Conservation (phyloP, 1,140 invertebrate species). For the Teleogryllus occipitalis region DNA sequence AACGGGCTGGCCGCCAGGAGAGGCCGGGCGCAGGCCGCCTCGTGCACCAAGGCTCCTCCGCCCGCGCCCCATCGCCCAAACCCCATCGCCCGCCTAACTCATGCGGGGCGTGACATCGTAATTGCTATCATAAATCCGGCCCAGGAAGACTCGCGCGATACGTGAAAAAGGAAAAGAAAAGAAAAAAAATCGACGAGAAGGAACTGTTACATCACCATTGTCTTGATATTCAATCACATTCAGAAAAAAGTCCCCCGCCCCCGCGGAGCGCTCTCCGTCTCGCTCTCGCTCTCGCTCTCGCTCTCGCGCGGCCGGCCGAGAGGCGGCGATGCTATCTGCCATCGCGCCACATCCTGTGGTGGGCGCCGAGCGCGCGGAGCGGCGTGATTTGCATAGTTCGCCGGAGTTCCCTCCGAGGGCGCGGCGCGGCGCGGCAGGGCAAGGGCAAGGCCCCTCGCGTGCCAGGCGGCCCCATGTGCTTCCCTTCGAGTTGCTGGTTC, state of each 20-base stretch:
- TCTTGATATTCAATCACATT: not conserved
- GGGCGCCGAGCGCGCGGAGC: not conserved
- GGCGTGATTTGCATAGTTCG: not conserved
- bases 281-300: too few relatives aligned
- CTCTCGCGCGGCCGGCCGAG: too few relatives aligned
- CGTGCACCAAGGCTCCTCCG: not conserved
- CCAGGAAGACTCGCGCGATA: not conserved
- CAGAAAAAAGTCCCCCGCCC: not conserved
- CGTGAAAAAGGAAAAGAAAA: not conserved
- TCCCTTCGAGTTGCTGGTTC: too few relatives aligned
- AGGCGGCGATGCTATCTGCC: not conserved
- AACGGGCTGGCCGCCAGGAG: too few relatives aligned
- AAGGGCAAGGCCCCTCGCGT: too few relatives aligned
- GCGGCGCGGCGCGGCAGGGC: too few relatives aligned
- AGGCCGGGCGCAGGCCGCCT: not conserved
- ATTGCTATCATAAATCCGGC: constrained; percentile 4
- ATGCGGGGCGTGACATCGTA: not conserved
- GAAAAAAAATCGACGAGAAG: not conserved
- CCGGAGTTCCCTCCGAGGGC: too few relatives aligned
- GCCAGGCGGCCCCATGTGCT: too few relatives aligned
- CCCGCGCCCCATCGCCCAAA: not conserved
- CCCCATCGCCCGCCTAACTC: not conserved
- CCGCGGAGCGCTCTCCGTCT: not conserved
- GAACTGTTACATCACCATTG: not conserved
- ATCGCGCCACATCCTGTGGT: not conserved